These are phyloP conservation scores for Tricholauxania praeusta DNA, from an alignment of 2,888 invertebrate species.

Conservation along the genomic window DNA sequence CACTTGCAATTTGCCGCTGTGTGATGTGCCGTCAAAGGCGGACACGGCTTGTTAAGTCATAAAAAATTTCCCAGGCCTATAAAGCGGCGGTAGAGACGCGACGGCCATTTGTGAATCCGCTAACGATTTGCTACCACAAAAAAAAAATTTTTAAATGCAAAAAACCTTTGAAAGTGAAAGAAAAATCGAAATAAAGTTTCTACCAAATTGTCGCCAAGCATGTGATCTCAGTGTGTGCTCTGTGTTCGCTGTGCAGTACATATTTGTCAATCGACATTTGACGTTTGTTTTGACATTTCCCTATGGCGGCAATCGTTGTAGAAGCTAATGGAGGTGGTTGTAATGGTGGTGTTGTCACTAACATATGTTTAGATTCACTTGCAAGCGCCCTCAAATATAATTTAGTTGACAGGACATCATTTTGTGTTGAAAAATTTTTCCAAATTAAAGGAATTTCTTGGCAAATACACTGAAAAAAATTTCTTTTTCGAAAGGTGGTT, in stretches of 20 bases:
- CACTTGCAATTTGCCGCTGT: conserved; percentile 17
- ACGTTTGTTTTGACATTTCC: conserved; percentile 19
- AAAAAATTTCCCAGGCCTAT: background rate
- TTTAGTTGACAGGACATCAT: too few species aligned
- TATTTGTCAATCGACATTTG: conserved; percentile 13
- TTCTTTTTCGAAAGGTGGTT: too few species aligned
- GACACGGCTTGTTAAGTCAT: conserved; percentile 24
- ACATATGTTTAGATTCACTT: conserved; percentile 23
- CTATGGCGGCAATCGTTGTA: background rate
- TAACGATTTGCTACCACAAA: background rate
- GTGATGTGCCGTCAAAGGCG: conserved; percentile 7
- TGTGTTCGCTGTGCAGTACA: background rate
- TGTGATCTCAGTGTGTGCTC: background rate
- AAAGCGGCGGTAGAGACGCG: background rate
- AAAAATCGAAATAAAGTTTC: background rate
- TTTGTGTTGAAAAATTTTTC: too few species aligned
- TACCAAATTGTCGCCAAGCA: conserved; percentile 13
- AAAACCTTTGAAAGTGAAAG: background rate
- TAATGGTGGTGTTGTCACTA: conserved; percentile 10
- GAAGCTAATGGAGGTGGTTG: background rate
- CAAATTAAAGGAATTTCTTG: too few species aligned
- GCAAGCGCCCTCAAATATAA: too few species aligned
- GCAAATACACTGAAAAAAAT: too few species aligned
- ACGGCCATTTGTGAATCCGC: background rate
- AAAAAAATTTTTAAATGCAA: conserved; percentile 11